Base-by-base conservation (phyloP, 2,888 invertebrate species). In the Cacoxenus indagator region DNA sequence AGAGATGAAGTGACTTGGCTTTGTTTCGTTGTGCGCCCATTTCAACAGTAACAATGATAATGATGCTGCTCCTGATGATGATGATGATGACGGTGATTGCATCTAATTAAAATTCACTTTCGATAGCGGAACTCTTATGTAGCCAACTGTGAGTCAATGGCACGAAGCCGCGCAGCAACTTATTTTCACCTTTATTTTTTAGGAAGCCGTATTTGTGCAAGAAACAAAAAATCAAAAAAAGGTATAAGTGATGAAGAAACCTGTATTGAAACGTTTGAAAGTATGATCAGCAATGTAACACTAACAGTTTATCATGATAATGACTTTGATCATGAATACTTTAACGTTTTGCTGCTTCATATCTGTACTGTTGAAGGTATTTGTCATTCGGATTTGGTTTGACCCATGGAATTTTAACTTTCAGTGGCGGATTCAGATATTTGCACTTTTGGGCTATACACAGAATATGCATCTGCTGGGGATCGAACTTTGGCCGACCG, bases 101-200 rank as follows among this genome's bases (percentile, higher is more conserved):
- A 82, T 84, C 79, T 76, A 84, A 81, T 81, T 81, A 83, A 70
- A 67, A 69, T 69, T 69, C 62, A 37, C 68, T 69, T 61, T 65
- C 54, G 68, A 48, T 67, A 59, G 66, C 45, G 65, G 65, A 54
- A 62, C 61, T 65, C 29, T 65, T 65, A 65, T 65, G 37, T 51
- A 48, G 65, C 43, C 31, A 24, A 31, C 54, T 4, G 2, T 22
- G 51, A 51, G 22, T 51, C 51, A 51, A 51, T 22, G 51, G 17
- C 45, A n/a, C 51, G 17, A 19, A 9, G 51, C 51, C 3, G 51
- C 51, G 22, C 57, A n/a, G 57, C 27, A 27, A 17, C 17, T 31
- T 6, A 9, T 29, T 61, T 29, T 61, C 22, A 61, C 19, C 31
- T 19, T 59, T 31, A 9, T 27, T 61, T 55, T 55, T 26, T 55